Evolutionary conservation across 2,888 invertebrate genomes (phyloP).

Genomic region (Megalurothrips usitatus): DNA sequence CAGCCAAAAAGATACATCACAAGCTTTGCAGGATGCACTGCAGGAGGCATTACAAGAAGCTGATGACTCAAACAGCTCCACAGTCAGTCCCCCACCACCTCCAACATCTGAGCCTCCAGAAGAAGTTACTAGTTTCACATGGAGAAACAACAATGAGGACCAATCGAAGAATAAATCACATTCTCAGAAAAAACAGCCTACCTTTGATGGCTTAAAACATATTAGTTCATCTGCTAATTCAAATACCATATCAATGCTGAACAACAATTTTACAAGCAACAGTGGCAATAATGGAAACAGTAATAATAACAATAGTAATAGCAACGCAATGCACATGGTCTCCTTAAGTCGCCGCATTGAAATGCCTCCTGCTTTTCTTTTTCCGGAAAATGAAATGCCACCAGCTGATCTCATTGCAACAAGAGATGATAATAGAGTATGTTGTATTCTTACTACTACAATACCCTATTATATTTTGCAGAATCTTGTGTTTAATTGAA

Average conservation of each 20-base stretch:
- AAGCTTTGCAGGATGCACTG: not conserved
- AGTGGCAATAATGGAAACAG: constrained; percentile 28
- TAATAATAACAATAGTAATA: constrained; percentile 28
- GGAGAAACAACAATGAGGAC: constrained; percentile 13
- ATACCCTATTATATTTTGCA: too few species aligned
- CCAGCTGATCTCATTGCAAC: constrained; percentile 51
- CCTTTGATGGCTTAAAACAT: not conserved
- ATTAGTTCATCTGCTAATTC: not conserved
- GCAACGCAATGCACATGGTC: constrained; percentile 27
- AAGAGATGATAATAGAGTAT: constrained; percentile 9
- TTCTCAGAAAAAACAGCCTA: not conserved
- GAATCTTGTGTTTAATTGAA: too few species aligned
- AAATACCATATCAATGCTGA: constrained; percentile 1
- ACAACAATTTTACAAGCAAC: constrained; percentile 32
- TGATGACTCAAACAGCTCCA: constrained; percentile 7
- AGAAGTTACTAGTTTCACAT: constrained; percentile 30
- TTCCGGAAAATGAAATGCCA: constrained; percentile 68
- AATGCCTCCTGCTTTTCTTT: constrained; percentile 77
- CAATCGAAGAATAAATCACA: not conserved
- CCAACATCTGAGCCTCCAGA: constrained; percentile 37
- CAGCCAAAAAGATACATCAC: not conserved
- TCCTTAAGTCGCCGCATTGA: constrained; percentile 58
- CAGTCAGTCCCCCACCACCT: constrained; percentile 35
- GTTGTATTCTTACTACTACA: not conserved
- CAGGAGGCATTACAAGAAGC: not conserved